Base-by-base conservation (phyloP, 2,888 invertebrate species). In the Heteropelma amictum region DNA sequence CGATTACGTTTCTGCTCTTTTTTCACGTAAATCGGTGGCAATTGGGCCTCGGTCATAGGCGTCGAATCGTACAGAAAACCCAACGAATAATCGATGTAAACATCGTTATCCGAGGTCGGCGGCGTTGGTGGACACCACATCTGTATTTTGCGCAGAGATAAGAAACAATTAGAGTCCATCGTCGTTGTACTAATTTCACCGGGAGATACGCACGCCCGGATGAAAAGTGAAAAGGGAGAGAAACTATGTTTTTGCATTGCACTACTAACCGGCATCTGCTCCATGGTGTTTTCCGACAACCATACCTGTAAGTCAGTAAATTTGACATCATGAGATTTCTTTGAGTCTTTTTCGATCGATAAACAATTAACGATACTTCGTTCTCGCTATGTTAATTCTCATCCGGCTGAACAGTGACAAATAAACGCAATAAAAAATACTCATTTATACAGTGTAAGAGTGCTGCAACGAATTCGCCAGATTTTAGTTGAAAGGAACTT, bases 61-160 rank as follows among this genome's bases (percentile, higher is more conserved):
- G 91, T 91, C 80, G 92, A 90, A 75, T 97, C 95, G 90, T 98
- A 98, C 77, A 98, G 92, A 86, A 96, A 95, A 76, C 94, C 93
- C 88, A 97, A 90, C 74, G 95, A 94, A 81, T 93, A 92, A 88
- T 98, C 98, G 80, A 97, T 93, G 91, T 97, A 97, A 69, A 97
- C 92, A 89, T 98, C 98, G 86, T 94, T 94, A 84, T 97, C 97
- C 88, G 96, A 96, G 88, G 95, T 94, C 8, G 98, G 98, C 71
- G 98, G 98, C 17, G 98, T 98, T 69, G 98, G 98, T 64, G 98
- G 98, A 81, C 96, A 94, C 98, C 98, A 99, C 92, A 97, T 93
- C 98, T 98, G 90, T 81, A 84, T 80, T 70, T 42, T 21, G 42
- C 3, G 2, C 2, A 23, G 53, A 26, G 30, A 7, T 53, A 30